Evolutionary conservation across 1,140 invertebrate species (phyloP), one percentile per base, ranked within the genome.

Genomic region (Saccostrea cuccullata): DNA sequence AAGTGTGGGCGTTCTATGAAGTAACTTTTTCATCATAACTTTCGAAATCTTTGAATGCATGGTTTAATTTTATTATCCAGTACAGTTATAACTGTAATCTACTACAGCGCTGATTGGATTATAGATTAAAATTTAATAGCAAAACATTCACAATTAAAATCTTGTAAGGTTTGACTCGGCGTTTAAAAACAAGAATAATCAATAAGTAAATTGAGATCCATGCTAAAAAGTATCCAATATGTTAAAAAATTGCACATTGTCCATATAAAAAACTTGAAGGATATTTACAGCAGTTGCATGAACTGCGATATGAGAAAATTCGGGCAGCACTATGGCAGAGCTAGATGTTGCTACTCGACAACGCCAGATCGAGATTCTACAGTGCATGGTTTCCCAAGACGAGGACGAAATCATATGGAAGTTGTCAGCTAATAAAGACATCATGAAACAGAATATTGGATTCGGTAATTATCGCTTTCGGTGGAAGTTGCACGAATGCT

Each of bases 371-470:
- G 47, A 47, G 9, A 55, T 84, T 23, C 47, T 84, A 5, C 40
- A 84, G 30, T 20, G 82, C 2, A 55, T 84, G 55, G 82, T 84
- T 84, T 23, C 40, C 12, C 26, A 84, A 55, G 82, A 84, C 82
- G 82, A 84, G 20, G 82, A 84, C 40, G 55, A 56, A 55, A 84
- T 55, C 12, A 84, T 84, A 55, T 84, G 82, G 82, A 56, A 17
- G 55, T 55, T 84, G 30, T 84, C 82, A 0, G 13, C 47, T 12
- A 84, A 84, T 23, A 84, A 84, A 55, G 82, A 84, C 11, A 84
- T 84, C 0, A 55, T 84, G 82, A 84, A 84, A 55, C n/a, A 84
- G 82, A 20, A 84, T 12, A 12, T 84, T 2, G 82, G 82, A 84
- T 84, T 84, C 55, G 82, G 82, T 84, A 84, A 84, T 23, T 17